Base-by-base conservation (phyloP, 2,888 invertebrate genomes). In the Rambutsinella grinnellia region DNA sequence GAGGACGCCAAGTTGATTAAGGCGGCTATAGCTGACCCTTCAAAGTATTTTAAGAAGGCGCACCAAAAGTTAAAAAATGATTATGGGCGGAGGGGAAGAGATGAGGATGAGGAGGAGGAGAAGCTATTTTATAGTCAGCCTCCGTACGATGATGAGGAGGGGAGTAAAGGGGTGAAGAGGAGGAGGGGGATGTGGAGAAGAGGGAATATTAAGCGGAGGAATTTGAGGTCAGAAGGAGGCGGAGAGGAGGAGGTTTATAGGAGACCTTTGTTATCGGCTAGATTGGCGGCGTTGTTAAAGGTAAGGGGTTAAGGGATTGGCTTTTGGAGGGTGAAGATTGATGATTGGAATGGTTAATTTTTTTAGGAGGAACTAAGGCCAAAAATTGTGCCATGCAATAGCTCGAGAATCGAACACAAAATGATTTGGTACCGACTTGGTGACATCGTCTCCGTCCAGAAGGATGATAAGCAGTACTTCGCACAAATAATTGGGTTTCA, bases 101-200 rank as follows among this genome's bases (percentile, higher is more conserved):
- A 58, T 21, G 63, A 70, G 8, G 63, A 36, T 8, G 69, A 70
- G 47, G 65, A 70, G 10, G 66, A 66, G 17, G 54, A 60, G 17
- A 66, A 51, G 53, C 26, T 74, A n/a, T 74, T 74, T 51, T 66
- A 66, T 36, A 28, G 61, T 15, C 74, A 67, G 19, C 74, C 62
- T 3, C 67, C 61, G 0, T 75, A 10, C 17, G 67, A 67, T 26
- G 56, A 62, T 19, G 74, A 75, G 1, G 66, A 66, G n/a, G 61
- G 49, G 10, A 74, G 66, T 23, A 49, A 51, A 15, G 66, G 53
- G 8, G 26, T 15, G 0, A 65, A 63, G 53, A 54, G 74, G n/a
- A 74, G 44, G n/a, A 27, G 74, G 5, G 65, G 72, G 44, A 67
- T 66, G 5, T 46, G 62, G 19, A 51, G 69, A 17, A 61, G 71